Conservation (phyloP, 2,888 invertebrate genomes). For the Thumatha senex region DNA sequence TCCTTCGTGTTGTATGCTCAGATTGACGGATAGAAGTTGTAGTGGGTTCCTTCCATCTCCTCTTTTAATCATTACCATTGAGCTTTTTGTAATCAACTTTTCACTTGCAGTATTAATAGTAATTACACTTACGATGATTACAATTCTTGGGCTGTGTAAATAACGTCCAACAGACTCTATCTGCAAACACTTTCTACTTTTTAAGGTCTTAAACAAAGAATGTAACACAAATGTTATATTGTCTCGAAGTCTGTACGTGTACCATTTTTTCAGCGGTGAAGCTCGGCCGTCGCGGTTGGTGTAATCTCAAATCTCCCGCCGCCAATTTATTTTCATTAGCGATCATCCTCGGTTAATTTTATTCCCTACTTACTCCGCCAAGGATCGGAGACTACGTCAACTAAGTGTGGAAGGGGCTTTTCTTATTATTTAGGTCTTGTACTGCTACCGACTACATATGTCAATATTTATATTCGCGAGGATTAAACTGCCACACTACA, state of each 20-base stretch:
- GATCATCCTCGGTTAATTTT: constrained; percentile 87
- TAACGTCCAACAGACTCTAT: too few relatives aligned
- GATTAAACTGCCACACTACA: too few relatives aligned
- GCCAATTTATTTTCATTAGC: constrained; percentile 86
- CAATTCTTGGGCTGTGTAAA: background rate
- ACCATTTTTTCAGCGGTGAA: constrained; percentile 49
- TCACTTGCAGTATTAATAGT: too few relatives aligned
- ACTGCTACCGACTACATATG: too few relatives aligned
- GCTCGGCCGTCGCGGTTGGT: constrained; percentile 61
- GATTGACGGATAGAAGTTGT: too few relatives aligned
- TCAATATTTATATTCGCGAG: too few relatives aligned
- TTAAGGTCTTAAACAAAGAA: background rate
- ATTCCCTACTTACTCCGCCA: constrained; percentile 82
- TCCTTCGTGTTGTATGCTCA: too few relatives aligned
- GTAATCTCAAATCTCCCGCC: constrained; percentile 83
- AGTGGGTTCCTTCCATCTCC: too few relatives aligned
- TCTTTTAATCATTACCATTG: too few relatives aligned
- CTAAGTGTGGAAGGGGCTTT: constrained; percentile 53
- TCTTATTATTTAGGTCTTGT: background rate
- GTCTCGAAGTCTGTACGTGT: constrained; percentile 42
- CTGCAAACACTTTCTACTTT: background rate
- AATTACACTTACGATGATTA: too few relatives aligned
- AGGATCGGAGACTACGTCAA: constrained; percentile 62
- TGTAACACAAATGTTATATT: constrained; percentile 2
- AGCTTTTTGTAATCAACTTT: too few relatives aligned